Base-by-base conservation (phyloP, 2,888 invertebrate species). In the Zelleria hepariella region DNA sequence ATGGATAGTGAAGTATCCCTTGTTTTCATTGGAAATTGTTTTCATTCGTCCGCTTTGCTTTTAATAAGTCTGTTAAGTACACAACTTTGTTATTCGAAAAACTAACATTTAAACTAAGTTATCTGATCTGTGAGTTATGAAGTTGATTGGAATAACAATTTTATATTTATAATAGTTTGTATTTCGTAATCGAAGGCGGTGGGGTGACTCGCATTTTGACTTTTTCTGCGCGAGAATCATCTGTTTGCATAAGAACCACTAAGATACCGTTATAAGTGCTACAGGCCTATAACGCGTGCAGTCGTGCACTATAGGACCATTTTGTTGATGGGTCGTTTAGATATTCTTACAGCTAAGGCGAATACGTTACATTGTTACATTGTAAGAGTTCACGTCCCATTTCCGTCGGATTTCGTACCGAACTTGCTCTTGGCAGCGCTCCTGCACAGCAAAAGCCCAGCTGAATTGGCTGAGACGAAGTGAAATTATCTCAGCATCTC, bases 381-480 rank as follows among this genome's bases (percentile, higher is more conserved):
- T 54, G 54, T 54, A n/a, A 26, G 71, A 74, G 69, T 75, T 72
- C 66, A 67, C 71, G 74, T 75, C 74, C 67, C 71, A 75, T 75
- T 75, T 74, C 72, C 67, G 66, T 62, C 61, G 62, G 70, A 69
- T 62, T 71, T 67, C 66, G 65, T 67, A 68, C 62, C 67, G 64
- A 67, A 72, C 69, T 78, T 72, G 69, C 73, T 79, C 70, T 78
- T 82, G 83, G 80, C 83, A 77, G 70, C 68, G 68, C 69, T 78
- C 81, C 80, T 76, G 77, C 77, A n/a, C 70, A 71, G 74, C 82
- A 80, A 81, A 76, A 82, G 78, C 73, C 72, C 74, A 73, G 74
- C 67, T 68, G 77, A 76, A 71, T 73, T 65, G 65, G 58, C 65
- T 66, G 61, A 65, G 76, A 76, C 65, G 78, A 73, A 63, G 65